A percentile compares a stretch with the other conserved stretches of the same genome.
phyloP scores from a whole-genome alignment of 2,888 invertebrate species.

The Teinopalpus imperialis region DNA sequence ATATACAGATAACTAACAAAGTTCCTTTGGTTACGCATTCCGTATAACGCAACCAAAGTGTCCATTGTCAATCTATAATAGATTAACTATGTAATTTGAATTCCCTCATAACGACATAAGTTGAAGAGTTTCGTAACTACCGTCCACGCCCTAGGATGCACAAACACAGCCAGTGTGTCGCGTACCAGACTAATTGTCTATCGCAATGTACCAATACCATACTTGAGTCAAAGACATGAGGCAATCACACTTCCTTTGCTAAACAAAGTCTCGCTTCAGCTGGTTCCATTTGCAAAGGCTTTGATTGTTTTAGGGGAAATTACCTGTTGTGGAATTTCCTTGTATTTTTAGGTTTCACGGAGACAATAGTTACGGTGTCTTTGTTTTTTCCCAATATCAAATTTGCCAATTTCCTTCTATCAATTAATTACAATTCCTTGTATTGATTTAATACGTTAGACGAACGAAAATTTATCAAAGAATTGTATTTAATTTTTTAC shows the following conservation, averaged over 20 bases:
- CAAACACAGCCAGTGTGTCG: background rate
- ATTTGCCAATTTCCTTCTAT: constrained; percentile 5
- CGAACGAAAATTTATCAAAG: too few species aligned
- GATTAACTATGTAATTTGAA: background rate
- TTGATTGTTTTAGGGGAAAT: constrained; percentile 1
- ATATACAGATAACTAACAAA: too few species aligned
- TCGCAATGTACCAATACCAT: background rate
- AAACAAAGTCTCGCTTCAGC: constrained; percentile 1
- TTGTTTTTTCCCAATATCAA: too few species aligned
- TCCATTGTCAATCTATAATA: background rate
- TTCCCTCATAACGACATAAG: background rate
- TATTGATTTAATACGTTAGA: too few species aligned
- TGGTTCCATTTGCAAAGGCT: background rate
- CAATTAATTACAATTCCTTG: background rate
- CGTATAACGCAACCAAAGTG: too few species aligned
- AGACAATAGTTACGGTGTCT: too few species aligned
- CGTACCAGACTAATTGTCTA: background rate
- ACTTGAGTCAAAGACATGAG: background rate
- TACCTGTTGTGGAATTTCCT: constrained; percentile 9
- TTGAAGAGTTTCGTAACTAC: background rate
- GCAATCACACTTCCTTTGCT: constrained; percentile 7
- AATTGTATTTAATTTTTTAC: too few species aligned
- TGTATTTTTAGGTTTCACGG: background rate
- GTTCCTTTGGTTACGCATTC: too few species aligned
- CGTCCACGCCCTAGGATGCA: background rate